Base-by-base conservation (phyloP, 2,797 vertebrate genomes). In the Neosalanx taihuensis region DNA sequence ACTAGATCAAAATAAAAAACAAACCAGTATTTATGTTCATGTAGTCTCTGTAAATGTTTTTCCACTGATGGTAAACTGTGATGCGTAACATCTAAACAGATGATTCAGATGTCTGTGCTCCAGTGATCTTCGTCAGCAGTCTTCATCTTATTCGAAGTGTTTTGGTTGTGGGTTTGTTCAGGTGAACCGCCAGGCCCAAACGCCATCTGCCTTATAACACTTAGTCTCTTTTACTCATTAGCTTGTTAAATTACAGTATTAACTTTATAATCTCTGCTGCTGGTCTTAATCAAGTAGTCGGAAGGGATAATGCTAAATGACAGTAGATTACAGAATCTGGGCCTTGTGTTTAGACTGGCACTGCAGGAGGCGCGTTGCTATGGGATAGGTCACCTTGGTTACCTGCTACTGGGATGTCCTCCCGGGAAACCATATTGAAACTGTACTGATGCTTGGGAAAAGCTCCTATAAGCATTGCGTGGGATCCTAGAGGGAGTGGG, bases 241-340 rank as follows among this genome's bases (percentile, higher is more conserved):
- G 29, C 65, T 30, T 46, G 5, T 69, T 68, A 37, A 58, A 69
- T 69, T 58, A 69, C 31, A 5, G 56, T 17, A n/a, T 30, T 51
- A 17, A 30, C 46, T 29, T 67, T 53, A 35, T 20, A 69, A 58
- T 58, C 67, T 30, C 53, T 58, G 30, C 53, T 58, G 35, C 18
- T 17, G 18, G 51, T 56, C 51, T 5, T 17, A 53, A 53, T 53
- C 51, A 17, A n/a, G 4, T n/a, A n/a, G 51, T 56, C 6, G 51
- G 18, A 18, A 1, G 51, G 9, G 12, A 3, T 46, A 46, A 46
- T 46, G 18, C 66, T n/a, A 7, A 58, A 31, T 18, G 3, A 10
- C 51, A 9, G 30, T 58, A 23, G 51, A 63, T 63, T 15, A 35
- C 31, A 58, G 53, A 31, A 58, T 57, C 67, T 69, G 53, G 53